These are phyloP conservation scores for Hypotaenidia okinawae DNA, from an alignment of 2,797 vertebrate genomes.

Conservation along the genomic window DNA sequence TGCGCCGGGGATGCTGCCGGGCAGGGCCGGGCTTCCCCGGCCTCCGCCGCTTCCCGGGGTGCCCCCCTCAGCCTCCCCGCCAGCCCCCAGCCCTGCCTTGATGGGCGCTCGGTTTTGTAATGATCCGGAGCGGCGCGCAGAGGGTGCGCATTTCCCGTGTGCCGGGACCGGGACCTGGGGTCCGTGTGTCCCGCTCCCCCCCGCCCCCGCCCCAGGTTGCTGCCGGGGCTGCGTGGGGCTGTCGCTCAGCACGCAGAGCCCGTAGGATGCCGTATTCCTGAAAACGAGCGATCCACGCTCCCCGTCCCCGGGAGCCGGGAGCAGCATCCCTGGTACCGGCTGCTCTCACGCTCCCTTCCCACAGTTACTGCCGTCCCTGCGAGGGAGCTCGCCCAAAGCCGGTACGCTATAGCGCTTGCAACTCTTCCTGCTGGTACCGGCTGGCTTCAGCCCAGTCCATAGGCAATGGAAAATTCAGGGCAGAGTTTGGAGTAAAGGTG, in stretches of 20 bases:
- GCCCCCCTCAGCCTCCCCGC: neutral
- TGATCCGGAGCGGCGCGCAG: neutral
- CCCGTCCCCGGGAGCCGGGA: neutral
- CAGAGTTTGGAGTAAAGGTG: slow-evolving; percentile 27
- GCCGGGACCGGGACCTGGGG: neutral
- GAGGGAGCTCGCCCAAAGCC: neutral
- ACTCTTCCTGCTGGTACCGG: neutral
- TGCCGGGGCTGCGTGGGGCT: neutral
- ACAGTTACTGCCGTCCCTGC: neutral
- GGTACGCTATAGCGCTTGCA: neutral
- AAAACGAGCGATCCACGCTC: neutral
- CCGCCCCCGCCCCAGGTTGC: too few species aligned
- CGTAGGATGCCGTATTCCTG: neutral
- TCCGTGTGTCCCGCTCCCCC: neutral
- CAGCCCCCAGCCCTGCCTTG: neutral
- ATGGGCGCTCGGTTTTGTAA: neutral
- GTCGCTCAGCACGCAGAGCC: neutral
- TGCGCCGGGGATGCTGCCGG: too few species aligned
- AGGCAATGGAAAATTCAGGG: slow-evolving; percentile 5
- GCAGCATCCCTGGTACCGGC: neutral
- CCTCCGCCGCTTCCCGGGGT: neutral
- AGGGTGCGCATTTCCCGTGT: neutral
- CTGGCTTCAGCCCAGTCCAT: slow-evolving; percentile 32
- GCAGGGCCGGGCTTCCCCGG: neutral
- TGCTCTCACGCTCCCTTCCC: neutral